A percentile compares a stretch with the other conserved stretches of the same genome.
Conservation (phyloP, 2,888 invertebrate species). For the Acrobasis consociella region DNA sequence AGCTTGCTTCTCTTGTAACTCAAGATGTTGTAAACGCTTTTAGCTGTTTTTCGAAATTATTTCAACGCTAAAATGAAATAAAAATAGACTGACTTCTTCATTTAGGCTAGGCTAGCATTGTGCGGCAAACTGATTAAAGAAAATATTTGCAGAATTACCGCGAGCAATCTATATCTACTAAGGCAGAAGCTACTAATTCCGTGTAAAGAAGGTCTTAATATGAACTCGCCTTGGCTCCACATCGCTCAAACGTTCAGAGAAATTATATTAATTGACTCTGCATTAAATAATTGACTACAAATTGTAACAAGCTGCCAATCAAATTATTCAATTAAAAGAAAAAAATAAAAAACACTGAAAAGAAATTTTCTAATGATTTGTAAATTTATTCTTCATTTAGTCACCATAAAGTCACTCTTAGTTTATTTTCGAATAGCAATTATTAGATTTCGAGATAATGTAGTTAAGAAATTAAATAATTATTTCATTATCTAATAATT, state of each 20-base stretch:
- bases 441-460: neutral
- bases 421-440: neutral
- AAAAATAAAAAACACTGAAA: neutral
- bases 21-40: too few species aligned
- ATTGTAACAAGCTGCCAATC: neutral
- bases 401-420: too few species aligned
- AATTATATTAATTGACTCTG: conserved; percentile 1
- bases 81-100: too few species aligned
- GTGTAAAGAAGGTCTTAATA: neutral
- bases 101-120: too few species aligned
- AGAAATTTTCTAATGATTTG: neutral
- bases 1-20: too few species aligned
- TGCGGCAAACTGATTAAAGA: neutral
- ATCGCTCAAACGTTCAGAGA: neutral
- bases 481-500: neutral
- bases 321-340: neutral
- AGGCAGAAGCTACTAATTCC: neutral
- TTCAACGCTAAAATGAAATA: too few species aligned
- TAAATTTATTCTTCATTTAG: neutral
- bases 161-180: neutral
- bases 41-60: too few species aligned
- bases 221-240: conserved; percentile 8
- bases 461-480: neutral
- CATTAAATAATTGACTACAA: conserved; percentile 1
- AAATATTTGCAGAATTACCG: neutral